Base-by-base conservation (phyloP, 2,797 vertebrate species). In the Falco columbarius region DNA sequence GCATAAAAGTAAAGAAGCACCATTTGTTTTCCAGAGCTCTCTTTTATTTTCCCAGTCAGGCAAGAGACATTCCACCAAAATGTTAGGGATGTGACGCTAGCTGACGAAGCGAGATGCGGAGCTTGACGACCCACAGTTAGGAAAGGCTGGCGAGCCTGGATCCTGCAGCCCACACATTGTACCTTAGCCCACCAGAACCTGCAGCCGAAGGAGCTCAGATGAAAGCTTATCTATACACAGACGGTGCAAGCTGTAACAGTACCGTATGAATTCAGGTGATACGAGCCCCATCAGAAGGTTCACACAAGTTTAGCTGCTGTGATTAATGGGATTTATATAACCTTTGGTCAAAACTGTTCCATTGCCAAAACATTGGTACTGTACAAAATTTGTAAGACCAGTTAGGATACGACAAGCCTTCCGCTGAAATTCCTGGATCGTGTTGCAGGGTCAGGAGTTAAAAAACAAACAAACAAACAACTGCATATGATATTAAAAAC, bases 321-420 rank as follows among this genome's bases (percentile, higher is more conserved):
- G 44, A 95, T 56, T 91, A 94, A 85, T 24, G 68, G 59, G 49
- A 89, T 94, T 89, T 92, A 22, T 77, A 56, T 29, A 52, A 91
- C 71, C 68, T 92, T 79, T 89, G 86, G 93, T 93, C 74, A 82
- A 80, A 93, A 85, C 52, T 21, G 27, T 76, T 79, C 54, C 20
- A 34, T 59, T 84, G 67, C 61, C 81, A 93, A 93, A 95, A 82
- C 32, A 76, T 71, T 82, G 80, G 22, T 79, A 58, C 51, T 54
- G 29, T 74, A 55, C 38, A 81, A 75, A 88, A 86, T 79, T 32
- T 72, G 6, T 79, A 72, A 91, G 65, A 63, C 49, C 49, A 47
- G 10, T 80, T 67, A 84, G 30, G 80, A 17, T 70, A 44, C 62
- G 34, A 63, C 54, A 90, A 65, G 34, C 18, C 13, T 79, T 73